A percentile compares a stretch with the other conserved stretches of the same genome.
Conservation (phyloP, 1,140 invertebrate species). For the Drosophila athabasca region DNA sequence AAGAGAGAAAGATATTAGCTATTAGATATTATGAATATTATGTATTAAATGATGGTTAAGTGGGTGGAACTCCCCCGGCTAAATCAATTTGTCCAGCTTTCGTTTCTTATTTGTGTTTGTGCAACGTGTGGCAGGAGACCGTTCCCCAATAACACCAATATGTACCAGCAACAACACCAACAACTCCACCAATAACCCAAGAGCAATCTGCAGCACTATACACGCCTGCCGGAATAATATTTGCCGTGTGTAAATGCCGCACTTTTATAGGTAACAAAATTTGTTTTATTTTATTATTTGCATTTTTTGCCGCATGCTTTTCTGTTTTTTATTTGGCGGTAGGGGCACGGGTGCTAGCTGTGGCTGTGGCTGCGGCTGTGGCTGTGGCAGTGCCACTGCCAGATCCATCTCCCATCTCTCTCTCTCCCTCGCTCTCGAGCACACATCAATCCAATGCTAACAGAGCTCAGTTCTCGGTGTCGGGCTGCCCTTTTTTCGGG, state of each 20-base stretch:
- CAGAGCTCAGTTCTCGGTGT: conserved; percentile 52
- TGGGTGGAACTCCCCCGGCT: not conserved
- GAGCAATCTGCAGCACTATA: conserved; percentile 16
- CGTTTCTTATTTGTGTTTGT: conserved; percentile 45
- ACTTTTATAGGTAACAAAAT: conserved; percentile 74
- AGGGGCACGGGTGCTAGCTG: too few species aligned
- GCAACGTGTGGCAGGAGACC: conserved; percentile 35
- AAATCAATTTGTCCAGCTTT: conserved; percentile 32
- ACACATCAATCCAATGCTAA: conserved; percentile 70
- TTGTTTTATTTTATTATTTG: conserved; percentile 77
- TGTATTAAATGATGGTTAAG: not conserved
- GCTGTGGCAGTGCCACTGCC: not conserved
- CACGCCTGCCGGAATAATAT: conserved; percentile 48
- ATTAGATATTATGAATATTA: conserved; percentile 8
- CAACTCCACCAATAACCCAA: conserved; percentile 1
- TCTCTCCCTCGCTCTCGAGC: conserved; percentile 22
- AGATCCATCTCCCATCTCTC: conserved; percentile 23
- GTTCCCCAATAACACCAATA: too few species aligned
- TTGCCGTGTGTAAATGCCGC: conserved; percentile 67
- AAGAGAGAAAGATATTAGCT: conserved; percentile 3
- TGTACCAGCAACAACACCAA: not conserved
- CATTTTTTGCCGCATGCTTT: conserved; percentile 31
- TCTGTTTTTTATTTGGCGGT: conserved; percentile 24
- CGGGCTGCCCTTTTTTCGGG: conserved; percentile 72
- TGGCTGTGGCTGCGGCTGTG: not conserved